Percentiles rank a stretch among this genome's conserved stretches.
Conservation (phyloP, 2,797 vertebrate species). For the Acipenser ruthenus region DNA sequence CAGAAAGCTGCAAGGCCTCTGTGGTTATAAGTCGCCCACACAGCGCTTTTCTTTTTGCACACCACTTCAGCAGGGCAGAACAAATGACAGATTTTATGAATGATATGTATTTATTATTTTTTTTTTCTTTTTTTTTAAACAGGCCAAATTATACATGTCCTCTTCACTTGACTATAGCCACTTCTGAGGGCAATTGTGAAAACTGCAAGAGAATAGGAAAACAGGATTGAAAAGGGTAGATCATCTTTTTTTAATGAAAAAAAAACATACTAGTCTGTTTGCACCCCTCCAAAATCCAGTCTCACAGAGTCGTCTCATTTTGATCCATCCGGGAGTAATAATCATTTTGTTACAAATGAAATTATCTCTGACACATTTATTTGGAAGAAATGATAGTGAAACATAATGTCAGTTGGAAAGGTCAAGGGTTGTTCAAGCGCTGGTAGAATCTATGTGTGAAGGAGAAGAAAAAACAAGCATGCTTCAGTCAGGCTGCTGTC, state of each 20-base stretch:
- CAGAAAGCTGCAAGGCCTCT: constrained; percentile 1
- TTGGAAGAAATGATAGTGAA: background rate
- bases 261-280: background rate
- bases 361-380: constrained; percentile 9
- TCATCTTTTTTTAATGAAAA: constrained; percentile 11
- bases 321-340: background rate
- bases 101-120: background rate
- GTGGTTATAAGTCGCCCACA: background rate
- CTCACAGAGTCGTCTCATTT: background rate
- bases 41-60: background rate
- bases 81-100: background rate
- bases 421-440: background rate
- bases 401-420: constrained; percentile 4
- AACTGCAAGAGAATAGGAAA: constrained; percentile 18
- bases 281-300: background rate
- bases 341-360: constrained; percentile 3
- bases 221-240: constrained; percentile 10
- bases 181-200: constrained; percentile 26
- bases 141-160: constrained; percentile 11
- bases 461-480: background rate
- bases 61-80: background rate
- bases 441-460: background rate
- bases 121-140: constrained; percentile 1
- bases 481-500: background rate
- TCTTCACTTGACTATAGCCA: constrained; percentile 18